Base-by-base conservation (phyloP, 2,888 invertebrate genomes). In the Arctia plantaginis region DNA sequence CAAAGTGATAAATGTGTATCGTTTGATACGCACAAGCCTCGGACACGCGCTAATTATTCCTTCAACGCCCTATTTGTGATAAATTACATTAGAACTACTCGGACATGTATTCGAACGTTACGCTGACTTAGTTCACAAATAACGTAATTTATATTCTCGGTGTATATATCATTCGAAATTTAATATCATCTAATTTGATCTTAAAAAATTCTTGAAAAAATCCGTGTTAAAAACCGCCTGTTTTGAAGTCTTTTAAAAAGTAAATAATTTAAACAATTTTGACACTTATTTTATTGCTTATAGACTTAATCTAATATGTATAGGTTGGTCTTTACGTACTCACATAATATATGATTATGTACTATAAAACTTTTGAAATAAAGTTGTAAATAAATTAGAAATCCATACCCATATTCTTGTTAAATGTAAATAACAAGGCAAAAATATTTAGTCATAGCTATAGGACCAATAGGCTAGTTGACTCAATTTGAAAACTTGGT, bases 41-140 rank as follows among this genome's bases (percentile, higher is more conserved):
- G 35, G 72, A 78, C 80, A 81, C 75, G 80, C 80, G 80, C 77
- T 75, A 59, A 66, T 79, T 74, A 76, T 71, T 72, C 18, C 27
- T 72, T 71, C 69, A 62, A 77, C 76, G 72, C 79, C 76, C 75
- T 77, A 73, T 79, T 71, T 65, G 72, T 77, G 67, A 76, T 76
- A 75, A 74, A 80, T 75, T 55, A 64, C 64, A 30, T 65, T 27
- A 68, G 7, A 62, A 15, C 30, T 15, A 44, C 55, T 66, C 33
- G 39, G 59, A 59, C 39, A 69, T n/a, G 39, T 72, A 74, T 72
- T 27, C 33, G 39, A 69, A 62, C 65, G 62, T 69, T 41, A 62
- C 59, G 59, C 47, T 30, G 44, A n/a, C 10, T 66, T 66, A 59
- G 13, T 41, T 66, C n/a, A 51, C 30, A 65, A 39, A 30, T 65